Evolutionary conservation across 2,797 vertebrate species (phyloP), one percentile per base, ranked within the genome.

Genomic region (Mionectes olivaceus): DNA sequence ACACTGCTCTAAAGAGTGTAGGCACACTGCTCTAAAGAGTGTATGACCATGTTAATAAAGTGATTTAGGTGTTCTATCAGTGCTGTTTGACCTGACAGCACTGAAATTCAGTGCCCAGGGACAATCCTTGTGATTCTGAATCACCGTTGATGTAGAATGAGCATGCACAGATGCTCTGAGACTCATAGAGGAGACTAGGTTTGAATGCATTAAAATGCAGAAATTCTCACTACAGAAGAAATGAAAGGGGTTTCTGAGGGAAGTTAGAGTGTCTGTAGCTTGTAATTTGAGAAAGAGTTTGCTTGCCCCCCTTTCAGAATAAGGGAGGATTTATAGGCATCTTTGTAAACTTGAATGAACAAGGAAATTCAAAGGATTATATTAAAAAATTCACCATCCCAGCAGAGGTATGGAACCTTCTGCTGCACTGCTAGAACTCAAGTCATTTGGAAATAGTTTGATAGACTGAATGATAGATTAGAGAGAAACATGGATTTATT

Each of bases 401-500:
- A 81, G 35, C 19, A 93, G 76, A 95, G 43, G 35, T 77, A 94
- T 43, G 60, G 83, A 92, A 85, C 76, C 76, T 94, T 91, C 74
- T 91, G 56, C 55, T 81, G 39, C 64, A 81, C 57, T 80, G 69
- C 57, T 80, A 94, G 64, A 89, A 68, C 65, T 91, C 11, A 2
- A 55, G 71, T 95, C 87, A 90, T 96, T 96, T 97, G 93, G 94
- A 96, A 96, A 70, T 57, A 87, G 81, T 95, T 94, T 95, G 82
- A 95, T 95, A 94, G 80, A 81, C 43, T 79, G 80, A 95, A 96
- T 91, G 88, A 95, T 89, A 92, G 93, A 96, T 93, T 96, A 95
- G 91, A 95, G 94, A 95, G 94, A 91, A 96, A 95, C 92, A 94
- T 90, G 85, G 90, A 96, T 97, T 97, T 96, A 94, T 96, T 97